A percentile compares a stretch with the other conserved stretches of the same genome.
These are phyloP conservation scores for Pseudochromis fuscus DNA, from an alignment of 2,797 vertebrate species.

Conservation along the genomic window DNA sequence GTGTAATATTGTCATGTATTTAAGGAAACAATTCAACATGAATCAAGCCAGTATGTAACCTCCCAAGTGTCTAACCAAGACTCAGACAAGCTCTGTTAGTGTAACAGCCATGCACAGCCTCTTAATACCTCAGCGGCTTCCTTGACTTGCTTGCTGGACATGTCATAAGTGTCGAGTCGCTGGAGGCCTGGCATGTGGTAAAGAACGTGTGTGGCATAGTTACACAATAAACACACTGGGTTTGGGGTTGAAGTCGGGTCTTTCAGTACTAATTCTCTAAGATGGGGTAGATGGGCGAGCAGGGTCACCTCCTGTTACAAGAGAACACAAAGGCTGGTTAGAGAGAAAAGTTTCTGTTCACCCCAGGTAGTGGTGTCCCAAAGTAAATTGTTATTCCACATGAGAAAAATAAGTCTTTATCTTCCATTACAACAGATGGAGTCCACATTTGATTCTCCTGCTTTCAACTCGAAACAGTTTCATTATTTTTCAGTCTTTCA, in stretches of 20 bases:
- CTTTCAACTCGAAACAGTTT: background rate
- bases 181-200: conserved; percentile 91
- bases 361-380: too few species aligned
- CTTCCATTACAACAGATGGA: background rate
- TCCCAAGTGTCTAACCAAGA: background rate
- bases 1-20: background rate
- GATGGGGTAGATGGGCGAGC: conserved; percentile 80
- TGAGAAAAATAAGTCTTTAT: background rate
- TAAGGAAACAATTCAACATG: background rate
- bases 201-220: conserved; percentile 90
- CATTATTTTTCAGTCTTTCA: background rate
- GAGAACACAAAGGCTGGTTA: conserved; percentile 20
- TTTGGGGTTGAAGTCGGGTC: conserved; percentile 88
- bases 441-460: background rate
- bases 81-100: background rate
- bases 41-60: background rate
- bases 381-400: background rate
- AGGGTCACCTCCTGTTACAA: conserved; percentile 88
- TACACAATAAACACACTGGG: conserved; percentile 90
- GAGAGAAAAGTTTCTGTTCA: conserved; percentile 1
- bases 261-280: conserved; percentile 88
- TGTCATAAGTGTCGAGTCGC: conserved; percentile 87
- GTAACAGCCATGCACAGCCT: background rate
- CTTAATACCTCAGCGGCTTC: conserved; percentile 88
- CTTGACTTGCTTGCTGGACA: conserved; percentile 87